phyloP scores from a whole-genome alignment of 2,888 invertebrate species.

The Drosophila quasianomalipes region DNA sequence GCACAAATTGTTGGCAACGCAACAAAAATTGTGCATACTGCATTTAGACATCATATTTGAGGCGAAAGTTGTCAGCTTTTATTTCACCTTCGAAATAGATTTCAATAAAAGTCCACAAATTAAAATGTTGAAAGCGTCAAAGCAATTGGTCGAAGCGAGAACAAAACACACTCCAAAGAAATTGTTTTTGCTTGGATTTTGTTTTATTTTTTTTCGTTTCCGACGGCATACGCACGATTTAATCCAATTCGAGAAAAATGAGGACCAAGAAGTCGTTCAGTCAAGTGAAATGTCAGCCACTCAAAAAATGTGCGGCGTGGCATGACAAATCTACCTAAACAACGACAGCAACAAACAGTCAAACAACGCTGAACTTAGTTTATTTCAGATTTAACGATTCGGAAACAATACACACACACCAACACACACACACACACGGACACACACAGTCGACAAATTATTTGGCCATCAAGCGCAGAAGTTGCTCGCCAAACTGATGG shows the following conservation, averaged over 20 bases:
- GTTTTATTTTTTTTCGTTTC: conserved; percentile 6
- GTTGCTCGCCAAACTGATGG: conserved; percentile 33
- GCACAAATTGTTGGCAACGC: conserved; percentile 41
- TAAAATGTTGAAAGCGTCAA: conserved; percentile 34
- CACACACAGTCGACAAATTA: conserved; percentile 75
- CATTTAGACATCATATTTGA: conserved; percentile 39
- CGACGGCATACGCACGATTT: conserved; percentile 69
- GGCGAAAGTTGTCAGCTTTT: conserved; percentile 22
- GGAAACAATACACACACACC: conserved; percentile 60
- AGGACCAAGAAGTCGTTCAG: conserved; percentile 18
- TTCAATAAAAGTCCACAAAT: conserved; percentile 32
- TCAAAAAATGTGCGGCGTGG: conserved; percentile 66
- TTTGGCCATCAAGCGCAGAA: conserved; percentile 80
- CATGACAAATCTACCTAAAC: conserved; percentile 72
- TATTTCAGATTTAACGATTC: conserved; percentile 76
- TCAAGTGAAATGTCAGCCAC: conserved; percentile 77
- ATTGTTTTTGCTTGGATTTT: conserved; percentile 38
- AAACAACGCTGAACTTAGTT: conserved; percentile 47
- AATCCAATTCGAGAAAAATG: conserved; percentile 45
- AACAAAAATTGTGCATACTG: conserved; percentile 29
- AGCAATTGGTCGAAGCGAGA: conserved; percentile 29
- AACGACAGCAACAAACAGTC: conserved; percentile 17
- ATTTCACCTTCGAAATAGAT: conserved; percentile 12
- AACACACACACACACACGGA: conserved; percentile 9
- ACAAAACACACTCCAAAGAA: conserved; percentile 42